A percentile compares a stretch with the other conserved stretches of the same genome.
phyloP scores from a whole-genome alignment of 1,140 invertebrate species.

The Archegozetes longisetosus region DNA sequence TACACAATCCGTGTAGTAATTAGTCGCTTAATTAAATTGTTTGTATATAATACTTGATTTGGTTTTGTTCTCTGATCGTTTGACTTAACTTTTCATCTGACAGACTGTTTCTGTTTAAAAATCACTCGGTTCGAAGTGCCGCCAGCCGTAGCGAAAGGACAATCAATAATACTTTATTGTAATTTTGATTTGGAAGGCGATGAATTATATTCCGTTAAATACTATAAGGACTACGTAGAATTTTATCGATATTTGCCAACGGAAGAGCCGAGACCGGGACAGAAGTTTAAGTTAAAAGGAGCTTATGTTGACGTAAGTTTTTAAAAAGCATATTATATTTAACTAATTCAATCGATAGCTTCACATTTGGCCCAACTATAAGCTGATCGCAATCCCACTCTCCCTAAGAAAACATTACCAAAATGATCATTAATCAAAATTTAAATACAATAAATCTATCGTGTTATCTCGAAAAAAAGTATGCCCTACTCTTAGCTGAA shows the following conservation, averaged over 20 bases:
- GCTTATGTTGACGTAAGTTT: slow-evolving; percentile 24
- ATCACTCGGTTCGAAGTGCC: slow-evolving; percentile 22
- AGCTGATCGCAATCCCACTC: neutral
- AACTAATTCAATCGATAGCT: too few species aligned
- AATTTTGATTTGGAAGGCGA: slow-evolving; percentile 23
- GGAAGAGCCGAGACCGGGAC: slow-evolving; percentile 17
- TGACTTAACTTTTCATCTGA: too few species aligned
- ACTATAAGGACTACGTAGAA: slow-evolving; percentile 25
- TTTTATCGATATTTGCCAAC: slow-evolving; percentile 24
- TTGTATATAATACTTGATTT: too few species aligned
- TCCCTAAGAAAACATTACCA: neutral
- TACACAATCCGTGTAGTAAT: too few species aligned
- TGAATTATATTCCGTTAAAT: slow-evolving; percentile 24
- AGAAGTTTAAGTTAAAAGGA: slow-evolving; percentile 21
- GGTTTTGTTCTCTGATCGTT: too few species aligned
- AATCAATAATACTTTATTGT: slow-evolving; percentile 20
- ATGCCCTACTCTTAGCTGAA: too few species aligned
- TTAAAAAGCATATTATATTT: too few species aligned
- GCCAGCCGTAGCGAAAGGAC: slow-evolving; percentile 19
- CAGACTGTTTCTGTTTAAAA: neutral
- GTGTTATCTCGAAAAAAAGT: neutral
- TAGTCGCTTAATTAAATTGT: too few species aligned
- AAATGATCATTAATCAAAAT: neutral
- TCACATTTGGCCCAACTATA: neutral
- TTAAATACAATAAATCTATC: neutral